phyloP scores from a whole-genome alignment of 2,888 invertebrate genomes.

The Leptodirus hochenwartii region DNA sequence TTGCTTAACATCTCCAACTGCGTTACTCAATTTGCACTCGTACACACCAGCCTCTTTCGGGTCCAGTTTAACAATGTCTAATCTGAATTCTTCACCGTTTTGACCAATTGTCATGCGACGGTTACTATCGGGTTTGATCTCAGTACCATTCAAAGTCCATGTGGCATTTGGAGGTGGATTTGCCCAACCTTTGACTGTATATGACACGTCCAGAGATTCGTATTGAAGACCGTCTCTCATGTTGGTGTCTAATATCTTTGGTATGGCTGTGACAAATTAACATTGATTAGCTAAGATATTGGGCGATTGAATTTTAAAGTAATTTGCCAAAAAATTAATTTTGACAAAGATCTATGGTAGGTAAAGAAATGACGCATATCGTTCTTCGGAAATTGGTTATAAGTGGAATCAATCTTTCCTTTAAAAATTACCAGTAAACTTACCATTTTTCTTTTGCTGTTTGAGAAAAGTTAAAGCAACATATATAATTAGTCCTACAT shows the following conservation, averaged over 20 bases:
- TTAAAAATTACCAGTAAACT: too few relatives aligned
- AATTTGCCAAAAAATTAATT: too few relatives aligned
- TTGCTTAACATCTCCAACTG: constrained; percentile 58
- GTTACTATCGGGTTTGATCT: constrained; percentile 39
- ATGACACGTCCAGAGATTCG: constrained; percentile 66
- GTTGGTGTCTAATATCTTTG: constrained; percentile 51
- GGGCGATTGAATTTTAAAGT: not conserved
- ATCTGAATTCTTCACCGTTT: constrained; percentile 50
- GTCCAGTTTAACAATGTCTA: constrained; percentile 52
- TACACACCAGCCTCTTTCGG: constrained; percentile 65
- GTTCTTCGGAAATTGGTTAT: too few relatives aligned
- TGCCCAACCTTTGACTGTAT: constrained; percentile 59
- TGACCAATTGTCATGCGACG: constrained; percentile 39
- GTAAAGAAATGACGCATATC: too few relatives aligned
- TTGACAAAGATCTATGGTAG: too few relatives aligned
- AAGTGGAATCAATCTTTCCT: too few relatives aligned
- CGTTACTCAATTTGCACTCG: constrained; percentile 65
- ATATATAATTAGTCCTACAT: too few relatives aligned
- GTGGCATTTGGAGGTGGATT: constrained; percentile 58
- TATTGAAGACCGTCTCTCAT: constrained; percentile 56
- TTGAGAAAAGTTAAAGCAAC: too few relatives aligned
- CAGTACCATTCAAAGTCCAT: constrained; percentile 64
- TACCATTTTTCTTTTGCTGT: too few relatives aligned
- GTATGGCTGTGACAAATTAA: constrained; percentile 39
- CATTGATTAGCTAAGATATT: constrained; percentile 9